Base-by-base conservation (phyloP, 2,113 vertebrate genomes). In the Sebastes schlegelii region DNA sequence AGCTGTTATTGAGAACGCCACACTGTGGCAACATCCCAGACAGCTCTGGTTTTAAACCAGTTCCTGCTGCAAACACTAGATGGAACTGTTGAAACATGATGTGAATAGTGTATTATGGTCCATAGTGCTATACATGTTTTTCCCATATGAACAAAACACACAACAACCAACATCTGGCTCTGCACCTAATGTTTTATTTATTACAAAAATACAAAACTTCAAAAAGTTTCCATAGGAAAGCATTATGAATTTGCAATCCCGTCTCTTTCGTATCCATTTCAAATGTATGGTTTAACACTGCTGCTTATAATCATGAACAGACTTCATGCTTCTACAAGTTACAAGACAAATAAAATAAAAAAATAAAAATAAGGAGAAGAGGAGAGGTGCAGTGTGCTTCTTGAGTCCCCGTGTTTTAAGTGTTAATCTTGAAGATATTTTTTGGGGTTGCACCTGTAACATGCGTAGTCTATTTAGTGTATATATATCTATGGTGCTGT, bases 171-270 rank as follows among this genome's bases (percentile, higher is more conserved):
- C 48, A n/a, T 61, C 70, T 1, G 60, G 80, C 69, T 86, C 57
- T 80, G 80, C 51, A 85, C 65, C 88, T 89, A 88, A 80, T 67
- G 21, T 79, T 93, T 94, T 87, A 91, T 95, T 94, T 94, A 93
- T 91, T 93, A 93, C 91, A 93, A 95, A 93, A 93, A 93, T 94
- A 95, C 93, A 94, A 95, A 97, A 96, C 21, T 85, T 91, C 88
- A 90, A 43, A 93, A 95, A 94, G 96, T 98, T 99, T 98, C 98
- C 97, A 99, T 97, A 97, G 97, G 97, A 99, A 99, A 97, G 97
- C 96, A 95, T 92, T 69, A 96, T 94, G 94, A 96, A 93, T 94
- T 95, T 95, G 97, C 97, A 96, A 97, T 97, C 96, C 97, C 94
- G 91, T 96, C 95, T 96, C 94, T 96, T 96, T 96, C 91, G 90